Evolutionary conservation across 1,140 invertebrate genomes (phyloP).

Genomic region (Papilio polytes): DNA sequence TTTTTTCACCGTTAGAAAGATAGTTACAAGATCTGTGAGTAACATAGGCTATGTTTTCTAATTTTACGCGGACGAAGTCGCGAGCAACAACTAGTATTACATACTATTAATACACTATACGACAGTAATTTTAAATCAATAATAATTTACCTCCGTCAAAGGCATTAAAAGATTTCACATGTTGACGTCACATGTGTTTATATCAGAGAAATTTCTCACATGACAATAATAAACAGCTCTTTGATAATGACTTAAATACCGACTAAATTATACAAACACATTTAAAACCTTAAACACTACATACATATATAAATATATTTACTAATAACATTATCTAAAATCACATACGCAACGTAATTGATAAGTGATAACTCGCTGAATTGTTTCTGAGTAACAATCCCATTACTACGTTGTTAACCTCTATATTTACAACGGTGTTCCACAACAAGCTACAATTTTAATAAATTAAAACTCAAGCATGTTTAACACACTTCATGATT

Average conservation of each 20-base stretch:
- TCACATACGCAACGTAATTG: not conserved
- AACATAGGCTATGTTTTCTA: too few species aligned
- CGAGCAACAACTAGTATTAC: not conserved
- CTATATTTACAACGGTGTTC: not conserved
- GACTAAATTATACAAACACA: conserved; percentile 16
- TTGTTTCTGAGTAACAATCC: not conserved
- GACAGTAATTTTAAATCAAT: not conserved
- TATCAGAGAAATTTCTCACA: conserved; percentile 24
- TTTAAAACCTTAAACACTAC: conserved; percentile 16
- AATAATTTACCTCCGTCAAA: not conserved
- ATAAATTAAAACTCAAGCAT: not conserved
- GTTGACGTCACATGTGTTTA: conserved; percentile 6
- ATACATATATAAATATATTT: not conserved
- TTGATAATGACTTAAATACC: conserved; percentile 32
- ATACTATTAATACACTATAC: not conserved
- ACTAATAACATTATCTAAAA: conserved; percentile 16
- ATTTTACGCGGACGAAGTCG: too few species aligned
- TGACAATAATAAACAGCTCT: conserved; percentile 16
- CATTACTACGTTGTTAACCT: not conserved
- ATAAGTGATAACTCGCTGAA: not conserved
- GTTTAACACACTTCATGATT: not conserved
- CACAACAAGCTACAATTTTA: not conserved
- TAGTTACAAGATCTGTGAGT: too few species aligned
- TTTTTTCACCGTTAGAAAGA: too few species aligned
- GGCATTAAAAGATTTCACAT: conserved; percentile 13